phyloP scores from a whole-genome alignment of 1,140 invertebrate species.

The Pomacea maculata region DNA sequence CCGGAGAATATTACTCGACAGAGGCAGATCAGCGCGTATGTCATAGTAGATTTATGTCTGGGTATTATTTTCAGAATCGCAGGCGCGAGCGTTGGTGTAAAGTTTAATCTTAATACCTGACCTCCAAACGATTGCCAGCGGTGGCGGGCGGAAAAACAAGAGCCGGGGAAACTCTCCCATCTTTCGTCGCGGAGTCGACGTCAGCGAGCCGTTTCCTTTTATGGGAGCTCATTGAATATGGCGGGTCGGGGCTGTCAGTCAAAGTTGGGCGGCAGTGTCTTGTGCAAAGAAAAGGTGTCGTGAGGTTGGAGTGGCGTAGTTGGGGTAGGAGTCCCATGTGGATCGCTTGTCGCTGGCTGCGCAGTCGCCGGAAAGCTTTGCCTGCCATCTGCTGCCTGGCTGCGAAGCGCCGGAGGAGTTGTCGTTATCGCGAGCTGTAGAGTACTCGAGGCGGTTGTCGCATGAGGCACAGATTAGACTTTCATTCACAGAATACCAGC shows the following conservation, averaged over 20 bases:
- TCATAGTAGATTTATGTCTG: slow-evolving; percentile 1
- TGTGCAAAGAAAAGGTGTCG: slow-evolving; percentile 23
- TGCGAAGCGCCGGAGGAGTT: no score
- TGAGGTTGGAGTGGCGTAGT: slow-evolving; percentile 1
- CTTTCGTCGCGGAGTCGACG: slow-evolving; percentile 5
- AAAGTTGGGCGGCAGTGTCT: slow-evolving; percentile 20
- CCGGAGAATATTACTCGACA: neutral
- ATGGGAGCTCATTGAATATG: slow-evolving; percentile 22
- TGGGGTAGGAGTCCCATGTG: slow-evolving; percentile 19
- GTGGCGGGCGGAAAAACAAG: neutral
- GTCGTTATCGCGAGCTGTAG: no score
- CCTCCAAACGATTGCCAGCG: slow-evolving; percentile 2
- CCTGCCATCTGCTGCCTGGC: no score
- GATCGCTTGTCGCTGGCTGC: slow-evolving; percentile 4
- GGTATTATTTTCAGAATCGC: slow-evolving; percentile 15
- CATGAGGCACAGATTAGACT: no score
- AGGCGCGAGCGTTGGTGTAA: slow-evolving; percentile 7
- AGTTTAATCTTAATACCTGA: slow-evolving; percentile 17
- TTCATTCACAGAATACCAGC: no score
- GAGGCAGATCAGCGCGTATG: neutral
- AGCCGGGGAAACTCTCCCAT: neutral
- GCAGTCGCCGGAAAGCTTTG: neutral
- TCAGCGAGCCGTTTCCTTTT: slow-evolving; percentile 20
- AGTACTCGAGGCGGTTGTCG: no score
- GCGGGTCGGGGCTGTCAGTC: slow-evolving; percentile 17